A percentile compares a stretch with the other conserved stretches of the same genome.
Conservation (phyloP, 1,140 invertebrate genomes). For the Diabrotica undecimpunctata region DNA sequence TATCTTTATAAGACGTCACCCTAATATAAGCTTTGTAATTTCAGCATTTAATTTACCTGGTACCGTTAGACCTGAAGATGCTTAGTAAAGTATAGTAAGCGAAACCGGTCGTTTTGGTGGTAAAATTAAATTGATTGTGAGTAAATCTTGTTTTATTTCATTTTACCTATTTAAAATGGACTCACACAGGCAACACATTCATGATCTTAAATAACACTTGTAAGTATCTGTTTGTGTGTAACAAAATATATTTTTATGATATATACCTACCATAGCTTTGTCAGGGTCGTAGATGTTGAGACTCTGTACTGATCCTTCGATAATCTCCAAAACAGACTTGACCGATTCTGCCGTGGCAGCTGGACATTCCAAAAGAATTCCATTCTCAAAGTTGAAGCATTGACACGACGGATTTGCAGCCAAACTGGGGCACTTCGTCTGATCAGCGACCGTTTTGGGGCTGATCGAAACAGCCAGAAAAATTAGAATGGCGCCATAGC, state of each 20-base stretch:
- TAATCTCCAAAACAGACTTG: slow-evolving; percentile 50
- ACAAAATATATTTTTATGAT: not conserved
- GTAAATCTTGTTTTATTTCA: too few species aligned
- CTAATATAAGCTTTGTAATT: too few species aligned
- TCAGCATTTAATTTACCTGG: too few species aligned
- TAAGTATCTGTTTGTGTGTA: too few species aligned
- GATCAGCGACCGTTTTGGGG: slow-evolving; percentile 24
- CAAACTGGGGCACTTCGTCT: slow-evolving; percentile 60
- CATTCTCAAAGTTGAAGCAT: slow-evolving; percentile 88
- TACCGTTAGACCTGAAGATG: too few species aligned
- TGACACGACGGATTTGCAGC: slow-evolving; percentile 74
- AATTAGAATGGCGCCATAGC: slow-evolving; percentile 32
- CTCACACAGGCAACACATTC: too few species aligned
- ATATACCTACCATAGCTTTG: slow-evolving; percentile 53
- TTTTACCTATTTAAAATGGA: too few species aligned
- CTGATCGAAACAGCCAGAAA: slow-evolving; percentile 28
- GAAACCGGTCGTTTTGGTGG: too few species aligned
- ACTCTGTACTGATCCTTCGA: slow-evolving; percentile 70
- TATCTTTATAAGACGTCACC: too few species aligned
- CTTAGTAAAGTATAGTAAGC: too few species aligned
- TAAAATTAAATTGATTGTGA: too few species aligned
- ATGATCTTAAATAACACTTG: too few species aligned
- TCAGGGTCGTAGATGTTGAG: slow-evolving; percentile 84
- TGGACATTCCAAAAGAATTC: slow-evolving; percentile 84
- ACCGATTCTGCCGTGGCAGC: slow-evolving; percentile 60